Evolutionary conservation across 2,113 vertebrate genomes (phyloP), one percentile per base, ranked within the genome.

Genomic region (Trogon melanurus): DNA sequence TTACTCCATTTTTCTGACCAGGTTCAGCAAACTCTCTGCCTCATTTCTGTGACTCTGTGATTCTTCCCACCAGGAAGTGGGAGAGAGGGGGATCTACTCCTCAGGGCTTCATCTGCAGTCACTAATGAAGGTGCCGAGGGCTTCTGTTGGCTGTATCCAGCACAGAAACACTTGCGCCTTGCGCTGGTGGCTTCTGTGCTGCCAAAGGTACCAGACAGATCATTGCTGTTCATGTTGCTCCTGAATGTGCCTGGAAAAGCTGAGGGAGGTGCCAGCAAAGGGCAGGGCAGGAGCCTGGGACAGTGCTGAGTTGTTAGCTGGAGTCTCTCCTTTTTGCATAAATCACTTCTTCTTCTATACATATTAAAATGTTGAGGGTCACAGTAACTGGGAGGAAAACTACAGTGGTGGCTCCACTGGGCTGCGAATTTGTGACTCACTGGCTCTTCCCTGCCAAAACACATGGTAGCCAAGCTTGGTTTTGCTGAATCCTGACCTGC

Each of bases 111-210:
- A 0, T 75, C 34, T 71, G 27, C 22, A 12, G 51, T 62, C 18
- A 6, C 48, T 75, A 41, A 58, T 0, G 2, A 47, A 66, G 65
- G 57, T 81, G 25, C 14, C 0, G 0, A 74, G 23, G 30, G 36
- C 86, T 82, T 71, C 56, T 4, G 3, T 58, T 71, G 50, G 54
- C 67, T 3, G 2, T 26, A 73, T 45, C 64, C 0, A 1, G 34
- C 17, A 34, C 8, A 25, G 58, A 76, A 93, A 72, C 22, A 16
- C 32, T 82, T 1, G 3, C 18, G 30, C 76, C 64, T 87, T 91
- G 81, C 50, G 58, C 75, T 72, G 54, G 34, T 60, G 58, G 23
- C 66, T 93, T 32, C 71, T 70, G 67, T 1, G 1, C 84, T 86
- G 54, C 45, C 2, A 5, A 69, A 83, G 67, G 57, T 73, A 54